A percentile compares a stretch with the other conserved stretches of the same genome.
These are phyloP conservation scores for Leucophenga montana DNA, from an alignment of 2,888 invertebrate genomes.

Conservation along the genomic window DNA sequence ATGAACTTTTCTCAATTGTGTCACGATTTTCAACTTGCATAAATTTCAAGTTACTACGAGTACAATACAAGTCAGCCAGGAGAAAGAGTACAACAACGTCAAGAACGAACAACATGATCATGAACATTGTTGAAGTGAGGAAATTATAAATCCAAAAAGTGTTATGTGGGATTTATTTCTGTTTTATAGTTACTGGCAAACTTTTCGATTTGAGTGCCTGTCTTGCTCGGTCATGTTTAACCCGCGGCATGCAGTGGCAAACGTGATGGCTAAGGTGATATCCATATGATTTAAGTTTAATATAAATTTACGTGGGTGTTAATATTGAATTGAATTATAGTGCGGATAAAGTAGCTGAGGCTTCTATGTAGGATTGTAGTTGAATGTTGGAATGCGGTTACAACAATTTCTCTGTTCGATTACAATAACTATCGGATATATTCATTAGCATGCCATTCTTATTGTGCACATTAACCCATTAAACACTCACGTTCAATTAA, in stretches of 20 bases:
- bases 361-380: background rate
- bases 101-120: conserved; percentile 8
- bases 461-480: conserved; percentile 19
- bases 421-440: background rate
- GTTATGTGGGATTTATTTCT: conserved; percentile 23
- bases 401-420: background rate
- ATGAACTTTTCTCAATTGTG: conserved; percentile 61
- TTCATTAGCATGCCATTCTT: conserved; percentile 4
- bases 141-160: conserved; percentile 21
- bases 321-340: conserved; percentile 13
- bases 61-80: background rate
- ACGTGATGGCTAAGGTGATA: conserved; percentile 34
- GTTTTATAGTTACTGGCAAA: background rate
- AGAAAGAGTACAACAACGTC: background rate
- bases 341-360: too few relatives aligned
- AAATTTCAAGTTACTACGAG: conserved; percentile 45
- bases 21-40: conserved; percentile 67
- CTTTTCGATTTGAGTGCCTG: background rate
- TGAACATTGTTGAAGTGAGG: background rate
- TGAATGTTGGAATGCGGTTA: background rate
- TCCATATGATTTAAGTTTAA: conserved; percentile 44
- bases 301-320: conserved; percentile 54
- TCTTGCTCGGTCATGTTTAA: conserved; percentile 7
- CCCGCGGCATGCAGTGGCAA: conserved; percentile 49
- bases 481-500: conserved; percentile 13